A percentile compares a stretch with the other conserved stretches of the same genome.
These are phyloP conservation scores for Eubasilissa splendida DNA, from an alignment of 2,888 invertebrate species.

Conservation along the genomic window DNA sequence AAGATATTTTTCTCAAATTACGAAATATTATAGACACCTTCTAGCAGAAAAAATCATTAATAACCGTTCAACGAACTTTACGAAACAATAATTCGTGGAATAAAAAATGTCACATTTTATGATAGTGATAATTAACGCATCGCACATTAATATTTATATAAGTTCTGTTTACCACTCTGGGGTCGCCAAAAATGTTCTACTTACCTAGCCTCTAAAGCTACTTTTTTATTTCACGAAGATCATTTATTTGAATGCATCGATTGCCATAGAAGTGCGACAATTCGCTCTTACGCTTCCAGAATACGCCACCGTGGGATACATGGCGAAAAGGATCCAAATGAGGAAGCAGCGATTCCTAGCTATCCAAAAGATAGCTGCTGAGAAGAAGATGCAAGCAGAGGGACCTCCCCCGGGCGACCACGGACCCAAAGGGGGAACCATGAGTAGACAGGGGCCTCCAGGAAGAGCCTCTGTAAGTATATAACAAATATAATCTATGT, in stretches of 20 bases:
- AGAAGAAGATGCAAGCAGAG: conserved; percentile 90
- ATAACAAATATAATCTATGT: not conserved
- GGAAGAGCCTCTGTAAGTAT: conserved; percentile 71
- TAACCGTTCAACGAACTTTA: too few relatives aligned
- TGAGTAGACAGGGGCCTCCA: conserved; percentile 73
- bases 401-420: conserved; percentile 83
- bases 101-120: not conserved
- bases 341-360: conserved; percentile 93
- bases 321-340: conserved; percentile 98
- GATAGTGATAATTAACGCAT: not conserved
- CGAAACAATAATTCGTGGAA: too few relatives aligned
- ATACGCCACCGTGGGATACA: conserved; percentile 98
- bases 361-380: conserved; percentile 92
- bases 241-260: conserved; percentile 2
- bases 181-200: too few relatives aligned
- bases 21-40: too few relatives aligned
- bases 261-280: conserved; percentile 2
- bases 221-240: not conserved
- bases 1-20: conserved; percentile 19
- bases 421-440: conserved; percentile 84
- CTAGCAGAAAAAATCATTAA: too few relatives aligned
- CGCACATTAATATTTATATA: too few relatives aligned
- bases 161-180: too few relatives aligned
- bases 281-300: conserved; percentile 74
- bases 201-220: too few relatives aligned